Percentiles rank a stretch among this genome's conserved stretches.
phyloP scores from a whole-genome alignment of 2,113 vertebrate species.

The Aramus guarauna region DNA sequence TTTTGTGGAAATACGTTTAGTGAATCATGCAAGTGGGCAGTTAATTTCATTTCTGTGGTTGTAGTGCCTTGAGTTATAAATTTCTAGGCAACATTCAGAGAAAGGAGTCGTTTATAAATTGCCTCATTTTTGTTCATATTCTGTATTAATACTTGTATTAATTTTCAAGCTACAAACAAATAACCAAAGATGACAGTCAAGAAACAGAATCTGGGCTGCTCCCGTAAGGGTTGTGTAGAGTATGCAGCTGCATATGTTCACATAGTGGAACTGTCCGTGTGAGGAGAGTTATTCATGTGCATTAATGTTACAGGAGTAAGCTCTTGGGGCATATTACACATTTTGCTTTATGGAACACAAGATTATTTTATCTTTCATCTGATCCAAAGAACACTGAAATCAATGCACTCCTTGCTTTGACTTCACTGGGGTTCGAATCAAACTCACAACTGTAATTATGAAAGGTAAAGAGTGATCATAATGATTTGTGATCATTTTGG shows the following conservation, averaged over 20 bases:
- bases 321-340: not conserved
- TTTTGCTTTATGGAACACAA: not conserved
- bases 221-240: not conserved
- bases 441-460: not conserved
- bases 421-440: not conserved
- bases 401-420: not conserved
- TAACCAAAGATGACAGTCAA: not conserved
- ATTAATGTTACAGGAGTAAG: not conserved
- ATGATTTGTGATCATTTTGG: not conserved
- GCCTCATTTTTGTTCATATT: not conserved
- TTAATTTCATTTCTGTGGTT: slow-evolving; percentile 15
- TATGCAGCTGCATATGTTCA: not conserved
- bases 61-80: not conserved
- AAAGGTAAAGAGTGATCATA: not conserved
- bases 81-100: slow-evolving; percentile 5
- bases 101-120: not conserved
- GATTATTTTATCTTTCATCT: not conserved
- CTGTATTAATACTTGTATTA: not conserved
- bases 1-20: slow-evolving; percentile 35
- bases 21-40: slow-evolving; percentile 31
- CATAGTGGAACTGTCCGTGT: accelerated
- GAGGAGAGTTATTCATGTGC: not conserved
- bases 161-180: slow-evolving; percentile 13
- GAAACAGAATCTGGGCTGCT: not conserved
- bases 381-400: not conserved